phyloP scores from a whole-genome alignment of 2,113 vertebrate genomes.

The Salvelinus alpinus region DNA sequence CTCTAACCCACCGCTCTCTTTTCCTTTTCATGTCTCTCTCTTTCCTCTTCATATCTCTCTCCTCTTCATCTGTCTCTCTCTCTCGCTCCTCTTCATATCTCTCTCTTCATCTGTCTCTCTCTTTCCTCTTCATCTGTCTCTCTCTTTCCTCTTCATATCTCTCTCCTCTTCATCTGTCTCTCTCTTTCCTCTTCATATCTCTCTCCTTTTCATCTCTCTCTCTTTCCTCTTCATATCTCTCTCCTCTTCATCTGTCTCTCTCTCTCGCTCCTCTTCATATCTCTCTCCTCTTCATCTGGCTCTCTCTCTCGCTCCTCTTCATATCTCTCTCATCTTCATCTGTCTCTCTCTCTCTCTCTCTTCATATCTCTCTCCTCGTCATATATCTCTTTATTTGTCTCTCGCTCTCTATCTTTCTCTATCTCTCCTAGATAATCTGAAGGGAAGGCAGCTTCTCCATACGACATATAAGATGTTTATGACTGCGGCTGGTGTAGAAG shows the following conservation, averaged over 20 bases:
- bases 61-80: too few species aligned
- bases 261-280: too few species aligned
- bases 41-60: background rate
- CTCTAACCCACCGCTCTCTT: background rate
- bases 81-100: too few species aligned
- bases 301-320: too few species aligned
- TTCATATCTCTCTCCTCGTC: background rate
- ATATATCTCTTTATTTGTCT: background rate
- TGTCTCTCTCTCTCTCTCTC: background rate
- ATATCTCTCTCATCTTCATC: background rate
- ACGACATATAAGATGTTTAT: conserved; percentile 96
- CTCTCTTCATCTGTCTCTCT: too few species aligned
- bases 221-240: too few species aligned
- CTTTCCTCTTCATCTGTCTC: too few species aligned
- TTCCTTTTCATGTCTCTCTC: conserved; percentile 8
- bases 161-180: too few species aligned
- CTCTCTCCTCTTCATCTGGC: background rate
- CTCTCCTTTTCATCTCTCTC: background rate
- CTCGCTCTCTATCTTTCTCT: background rate
- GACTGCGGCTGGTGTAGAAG: conserved; percentile 87
- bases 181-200: background rate
- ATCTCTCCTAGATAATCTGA: conserved; percentile 78
- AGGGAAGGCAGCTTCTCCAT: conserved; percentile 87
- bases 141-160: too few species aligned
- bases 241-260: background rate